A percentile compares a stretch with the other conserved stretches of the same genome.
Conservation (phyloP, 2,888 invertebrate species). For the Caenorhabditis afra region DNA sequence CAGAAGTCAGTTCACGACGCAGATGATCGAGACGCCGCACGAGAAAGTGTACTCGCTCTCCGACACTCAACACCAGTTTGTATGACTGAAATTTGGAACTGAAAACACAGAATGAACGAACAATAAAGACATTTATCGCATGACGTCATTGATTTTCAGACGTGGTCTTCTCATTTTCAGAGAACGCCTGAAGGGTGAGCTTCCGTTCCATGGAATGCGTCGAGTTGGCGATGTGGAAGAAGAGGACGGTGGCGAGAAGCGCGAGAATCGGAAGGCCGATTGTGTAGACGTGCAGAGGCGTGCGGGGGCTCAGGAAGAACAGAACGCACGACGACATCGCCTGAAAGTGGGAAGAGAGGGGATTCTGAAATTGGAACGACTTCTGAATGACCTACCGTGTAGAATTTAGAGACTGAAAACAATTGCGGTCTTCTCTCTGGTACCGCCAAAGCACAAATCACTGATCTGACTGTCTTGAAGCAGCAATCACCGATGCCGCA, state of each 20-base stretch:
- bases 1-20: no score
- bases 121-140: no score
- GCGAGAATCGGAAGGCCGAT: slow-evolving; percentile 31
- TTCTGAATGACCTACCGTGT: slow-evolving; percentile 46
- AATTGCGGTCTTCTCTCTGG: slow-evolving; percentile 61
- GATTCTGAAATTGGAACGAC: not conserved
- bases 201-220: slow-evolving; percentile 35
- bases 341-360: slow-evolving; percentile 1
- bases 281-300: slow-evolving; percentile 33
- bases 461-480: slow-evolving; percentile 60
- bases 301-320: slow-evolving; percentile 35
- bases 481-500: slow-evolving; percentile 61
- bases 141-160: no score
- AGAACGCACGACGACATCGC: slow-evolving; percentile 11
- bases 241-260: slow-evolving; percentile 12
- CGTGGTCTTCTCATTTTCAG: slow-evolving; percentile 10
- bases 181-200: slow-evolving; percentile 6
- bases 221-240: slow-evolving; percentile 15
- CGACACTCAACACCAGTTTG: no score
- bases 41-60: no score
- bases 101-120: no score
- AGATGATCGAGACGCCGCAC: no score
- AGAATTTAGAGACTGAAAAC: slow-evolving; percentile 68
- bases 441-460: slow-evolving; percentile 63
- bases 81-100: no score